These are phyloP conservation scores for Drosophila nr. perissopoda DNA, from an alignment of 2,888 invertebrate species.

Conservation along the genomic window DNA sequence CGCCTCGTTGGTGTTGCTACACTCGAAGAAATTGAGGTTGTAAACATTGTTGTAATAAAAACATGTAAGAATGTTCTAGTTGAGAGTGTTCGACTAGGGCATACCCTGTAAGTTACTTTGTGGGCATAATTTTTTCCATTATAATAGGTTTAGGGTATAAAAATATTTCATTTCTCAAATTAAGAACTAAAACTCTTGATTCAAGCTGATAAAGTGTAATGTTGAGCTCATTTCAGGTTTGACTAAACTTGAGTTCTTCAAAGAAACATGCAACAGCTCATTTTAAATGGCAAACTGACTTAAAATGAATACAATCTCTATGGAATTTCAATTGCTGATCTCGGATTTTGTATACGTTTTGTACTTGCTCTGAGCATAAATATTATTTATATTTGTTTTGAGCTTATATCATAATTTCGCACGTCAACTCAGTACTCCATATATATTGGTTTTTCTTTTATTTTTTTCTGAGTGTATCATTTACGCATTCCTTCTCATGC, in stretches of 20 bases:
- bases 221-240: no score
- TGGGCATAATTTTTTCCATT: not conserved
- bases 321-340: no score
- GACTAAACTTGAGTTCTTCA: no score
- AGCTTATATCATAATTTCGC: not conserved
- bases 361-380: no score
- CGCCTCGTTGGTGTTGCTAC: slow-evolving; percentile 52
- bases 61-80: not conserved
- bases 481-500: slow-evolving; percentile 50
- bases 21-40: not conserved
- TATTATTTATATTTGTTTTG: not conserved
- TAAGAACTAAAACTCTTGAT: not conserved
- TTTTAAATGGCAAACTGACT: no score
- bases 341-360: no score
- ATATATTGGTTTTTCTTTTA: no score
- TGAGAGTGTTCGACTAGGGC: not conserved
- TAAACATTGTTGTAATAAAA: not conserved
- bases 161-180: not conserved
- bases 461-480: slow-evolving; percentile 34
- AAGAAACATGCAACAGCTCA: no score
- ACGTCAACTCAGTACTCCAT: no score
- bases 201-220: not conserved
- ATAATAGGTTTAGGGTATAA: not conserved
- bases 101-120: no score
- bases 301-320: no score